These are phyloP conservation scores for Coelogynopora nodosa DNA, from an alignment of 2,888 invertebrate genomes.

Conservation along the genomic window DNA sequence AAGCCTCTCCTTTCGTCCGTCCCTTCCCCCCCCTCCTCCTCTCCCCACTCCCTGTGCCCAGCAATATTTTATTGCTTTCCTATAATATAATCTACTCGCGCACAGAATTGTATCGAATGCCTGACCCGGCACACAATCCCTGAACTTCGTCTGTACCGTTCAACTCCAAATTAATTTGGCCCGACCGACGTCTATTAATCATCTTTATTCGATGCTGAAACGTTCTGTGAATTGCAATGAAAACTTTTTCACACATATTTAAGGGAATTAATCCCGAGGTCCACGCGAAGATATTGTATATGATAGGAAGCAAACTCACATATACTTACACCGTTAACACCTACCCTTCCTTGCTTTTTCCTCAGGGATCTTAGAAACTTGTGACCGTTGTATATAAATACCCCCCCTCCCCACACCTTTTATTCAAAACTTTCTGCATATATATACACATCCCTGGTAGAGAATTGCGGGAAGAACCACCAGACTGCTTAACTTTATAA, in stretches of 20 bases:
- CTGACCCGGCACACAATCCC: not conserved
- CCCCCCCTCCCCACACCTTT: not conserved
- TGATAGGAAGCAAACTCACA: not conserved
- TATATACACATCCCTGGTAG: not conserved
- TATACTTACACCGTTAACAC: not conserved
- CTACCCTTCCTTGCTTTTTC: not conserved
- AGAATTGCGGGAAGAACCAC: not conserved
- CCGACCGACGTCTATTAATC: slow-evolving; percentile 17
- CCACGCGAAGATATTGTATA: not conserved
- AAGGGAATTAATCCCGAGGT: not conserved
- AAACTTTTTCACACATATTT: not conserved
- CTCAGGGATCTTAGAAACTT: not conserved
- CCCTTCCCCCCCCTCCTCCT: too few relatives aligned
- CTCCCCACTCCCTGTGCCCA: not conserved
- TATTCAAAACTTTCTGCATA: not conserved
- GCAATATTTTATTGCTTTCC: too few relatives aligned
- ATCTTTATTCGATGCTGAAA: slow-evolving; percentile 23
- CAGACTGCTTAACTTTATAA: not conserved
- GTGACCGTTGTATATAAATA: not conserved
- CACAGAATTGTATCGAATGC: not conserved
- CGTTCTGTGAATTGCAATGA: not conserved
- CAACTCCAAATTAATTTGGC: slow-evolving; percentile 10
- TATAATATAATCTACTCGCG: too few relatives aligned
- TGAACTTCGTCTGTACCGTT: not conserved
- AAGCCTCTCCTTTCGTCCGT: too few relatives aligned